A percentile compares a stretch with the other conserved stretches of the same genome.
These are phyloP conservation scores for Psittacula echo DNA, from an alignment of 2,797 vertebrate genomes.

Conservation along the genomic window DNA sequence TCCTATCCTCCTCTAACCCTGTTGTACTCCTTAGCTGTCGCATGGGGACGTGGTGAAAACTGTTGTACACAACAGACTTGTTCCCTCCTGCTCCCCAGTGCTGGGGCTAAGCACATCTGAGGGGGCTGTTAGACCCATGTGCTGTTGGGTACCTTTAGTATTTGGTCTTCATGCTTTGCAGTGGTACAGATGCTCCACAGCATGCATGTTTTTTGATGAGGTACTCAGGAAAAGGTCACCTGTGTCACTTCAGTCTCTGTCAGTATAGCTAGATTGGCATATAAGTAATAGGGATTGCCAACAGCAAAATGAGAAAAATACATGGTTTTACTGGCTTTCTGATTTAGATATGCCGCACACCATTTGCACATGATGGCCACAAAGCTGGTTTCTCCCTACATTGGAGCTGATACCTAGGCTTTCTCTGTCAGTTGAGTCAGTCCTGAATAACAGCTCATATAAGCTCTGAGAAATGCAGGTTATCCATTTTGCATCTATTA, in stretches of 20 bases:
- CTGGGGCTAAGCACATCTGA: accelerated
- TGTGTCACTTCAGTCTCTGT: neutral
- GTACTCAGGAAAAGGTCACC: neutral
- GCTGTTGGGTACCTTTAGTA: neutral
- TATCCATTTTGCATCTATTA: neutral
- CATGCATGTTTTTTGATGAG: too few relatives aligned
- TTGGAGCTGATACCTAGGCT: neutral
- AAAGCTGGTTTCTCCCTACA: neutral
- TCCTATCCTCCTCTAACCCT: neutral
- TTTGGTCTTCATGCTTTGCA: accelerated
- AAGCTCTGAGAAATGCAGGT: neutral
- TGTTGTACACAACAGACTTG: neutral
- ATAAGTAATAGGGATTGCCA: neutral
- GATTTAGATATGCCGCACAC: neutral
- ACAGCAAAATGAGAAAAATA: neutral
- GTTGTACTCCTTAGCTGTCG: neutral
- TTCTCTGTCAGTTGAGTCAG: neutral
- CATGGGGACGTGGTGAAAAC: neutral
- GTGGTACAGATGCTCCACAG: neutral
- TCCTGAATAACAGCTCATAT: neutral
- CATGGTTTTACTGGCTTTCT: accelerated
- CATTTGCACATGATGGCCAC: neutral
- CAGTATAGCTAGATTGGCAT: accelerated
- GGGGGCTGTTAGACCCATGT: neutral
- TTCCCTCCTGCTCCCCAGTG: neutral